phyloP scores from a whole-genome alignment of 35 echinoderm and acorn worm genomes.

The Heliocidaris tuberculata region DNA sequence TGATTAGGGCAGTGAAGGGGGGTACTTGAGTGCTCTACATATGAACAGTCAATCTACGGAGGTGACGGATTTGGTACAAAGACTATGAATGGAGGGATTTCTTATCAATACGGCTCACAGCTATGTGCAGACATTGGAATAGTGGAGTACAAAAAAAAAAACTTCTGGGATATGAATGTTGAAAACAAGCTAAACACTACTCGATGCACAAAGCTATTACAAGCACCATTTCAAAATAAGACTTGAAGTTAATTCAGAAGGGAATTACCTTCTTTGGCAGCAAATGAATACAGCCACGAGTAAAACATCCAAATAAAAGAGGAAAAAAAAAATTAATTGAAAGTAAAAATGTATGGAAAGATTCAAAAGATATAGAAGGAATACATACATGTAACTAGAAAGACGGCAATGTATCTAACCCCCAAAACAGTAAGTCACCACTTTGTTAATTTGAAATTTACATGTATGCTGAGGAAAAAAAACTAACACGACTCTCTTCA shows the following conservation, averaged over 20 bases:
- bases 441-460: no score
- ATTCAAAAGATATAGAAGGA: not conserved
- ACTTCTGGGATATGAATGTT: not conserved
- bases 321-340: conserved; percentile 35
- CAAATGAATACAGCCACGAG: conserved; percentile 33
- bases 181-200: not conserved
- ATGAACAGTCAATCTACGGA: not conserved
- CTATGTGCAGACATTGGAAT: not conserved
- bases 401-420: not conserved
- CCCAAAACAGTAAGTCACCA: no score
- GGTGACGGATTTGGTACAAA: not conserved
- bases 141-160: not conserved
- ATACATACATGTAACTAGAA: not conserved
- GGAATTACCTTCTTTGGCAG: conserved; percentile 18
- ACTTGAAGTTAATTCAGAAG: conserved; percentile 5
- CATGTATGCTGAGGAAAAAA: no score
- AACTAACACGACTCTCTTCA: no score
- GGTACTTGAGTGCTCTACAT: not conserved
- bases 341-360: not conserved
- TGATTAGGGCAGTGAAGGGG: not conserved
- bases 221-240: conserved; percentile 41
- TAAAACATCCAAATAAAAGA: conserved; percentile 23
- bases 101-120: not conserved
- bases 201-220: conserved; percentile 26
- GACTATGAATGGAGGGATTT: not conserved